Conservation (phyloP, 2,113 vertebrate genomes). For the Clupea harengus region DNA sequence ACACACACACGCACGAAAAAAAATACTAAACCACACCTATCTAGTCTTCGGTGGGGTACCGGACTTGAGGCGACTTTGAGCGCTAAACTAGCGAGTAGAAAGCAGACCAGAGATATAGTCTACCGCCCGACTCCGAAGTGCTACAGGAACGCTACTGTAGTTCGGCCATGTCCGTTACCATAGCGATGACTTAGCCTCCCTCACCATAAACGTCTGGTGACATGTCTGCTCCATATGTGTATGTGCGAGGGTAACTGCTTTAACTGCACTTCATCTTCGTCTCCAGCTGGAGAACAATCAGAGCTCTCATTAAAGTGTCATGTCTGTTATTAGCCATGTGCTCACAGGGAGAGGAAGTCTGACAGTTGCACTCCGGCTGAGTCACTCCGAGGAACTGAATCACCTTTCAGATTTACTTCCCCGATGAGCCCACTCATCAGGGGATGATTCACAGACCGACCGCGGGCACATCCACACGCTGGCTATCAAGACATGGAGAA, state of each 20-base stretch:
- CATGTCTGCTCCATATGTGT: not conserved
- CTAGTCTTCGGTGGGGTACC: too few species aligned
- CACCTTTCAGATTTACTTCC: not conserved
- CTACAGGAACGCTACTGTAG: too few species aligned
- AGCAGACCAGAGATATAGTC: too few species aligned
- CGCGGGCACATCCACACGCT: not conserved
- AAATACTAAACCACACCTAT: too few species aligned
- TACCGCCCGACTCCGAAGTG: too few species aligned
- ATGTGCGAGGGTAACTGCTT: not conserved
- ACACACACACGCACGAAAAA: too few species aligned
- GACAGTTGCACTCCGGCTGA: not conserved
- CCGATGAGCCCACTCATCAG: not conserved
- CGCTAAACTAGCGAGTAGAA: too few species aligned
- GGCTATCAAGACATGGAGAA: not conserved
- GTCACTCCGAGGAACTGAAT: not conserved
- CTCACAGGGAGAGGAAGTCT: not conserved
- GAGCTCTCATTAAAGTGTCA: not conserved
- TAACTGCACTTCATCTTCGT: not conserved
- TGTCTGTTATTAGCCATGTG: not conserved
- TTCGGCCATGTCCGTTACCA: not conserved
- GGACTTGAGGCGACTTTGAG: too few species aligned
- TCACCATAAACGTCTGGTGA: not conserved
- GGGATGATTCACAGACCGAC: not conserved
- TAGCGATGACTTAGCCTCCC: not conserved
- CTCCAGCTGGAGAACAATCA: not conserved